These are phyloP conservation scores for Linepithema humile DNA, from an alignment of 1,140 invertebrate species.

Conservation along the genomic window DNA sequence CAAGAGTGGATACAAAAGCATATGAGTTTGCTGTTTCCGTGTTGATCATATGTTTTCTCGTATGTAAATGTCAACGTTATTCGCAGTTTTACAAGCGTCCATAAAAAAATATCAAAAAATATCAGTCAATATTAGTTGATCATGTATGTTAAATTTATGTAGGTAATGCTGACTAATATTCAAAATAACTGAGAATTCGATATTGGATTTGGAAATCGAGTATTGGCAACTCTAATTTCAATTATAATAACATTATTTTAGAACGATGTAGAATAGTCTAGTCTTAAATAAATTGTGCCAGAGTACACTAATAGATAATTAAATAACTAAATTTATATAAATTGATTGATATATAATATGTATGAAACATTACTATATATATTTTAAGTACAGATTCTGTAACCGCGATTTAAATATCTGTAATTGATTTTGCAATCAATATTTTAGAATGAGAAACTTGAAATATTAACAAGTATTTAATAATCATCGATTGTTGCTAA, in stretches of 20 bases:
- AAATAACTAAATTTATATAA: not conserved
- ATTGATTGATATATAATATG: not conserved
- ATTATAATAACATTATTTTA: not conserved
- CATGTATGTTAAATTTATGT: not conserved
- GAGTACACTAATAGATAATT: no score
- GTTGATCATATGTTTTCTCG: not conserved
- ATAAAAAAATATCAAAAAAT: not conserved
- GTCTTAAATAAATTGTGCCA: not conserved
- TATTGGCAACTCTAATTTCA: not conserved
- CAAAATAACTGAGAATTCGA: not conserved
- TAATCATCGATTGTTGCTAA: not conserved
- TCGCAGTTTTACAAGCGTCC: not conserved
- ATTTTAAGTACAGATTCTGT: not conserved
- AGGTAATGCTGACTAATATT: not conserved
- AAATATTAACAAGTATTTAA: not conserved
- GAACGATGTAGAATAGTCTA: not conserved
- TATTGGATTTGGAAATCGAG: not conserved
- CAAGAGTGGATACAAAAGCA: not conserved
- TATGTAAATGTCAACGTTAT: not conserved
- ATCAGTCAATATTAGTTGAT: not conserved
- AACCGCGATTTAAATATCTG: not conserved
- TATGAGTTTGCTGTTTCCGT: not conserved
- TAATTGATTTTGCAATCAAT: no score
- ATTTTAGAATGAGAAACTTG: not conserved
- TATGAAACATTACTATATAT: not conserved